Percentiles rank a stretch among this genome's conserved stretches.
phyloP scores from a whole-genome alignment of 2,888 invertebrate species.

The Zaprionus bogoriensis region DNA sequence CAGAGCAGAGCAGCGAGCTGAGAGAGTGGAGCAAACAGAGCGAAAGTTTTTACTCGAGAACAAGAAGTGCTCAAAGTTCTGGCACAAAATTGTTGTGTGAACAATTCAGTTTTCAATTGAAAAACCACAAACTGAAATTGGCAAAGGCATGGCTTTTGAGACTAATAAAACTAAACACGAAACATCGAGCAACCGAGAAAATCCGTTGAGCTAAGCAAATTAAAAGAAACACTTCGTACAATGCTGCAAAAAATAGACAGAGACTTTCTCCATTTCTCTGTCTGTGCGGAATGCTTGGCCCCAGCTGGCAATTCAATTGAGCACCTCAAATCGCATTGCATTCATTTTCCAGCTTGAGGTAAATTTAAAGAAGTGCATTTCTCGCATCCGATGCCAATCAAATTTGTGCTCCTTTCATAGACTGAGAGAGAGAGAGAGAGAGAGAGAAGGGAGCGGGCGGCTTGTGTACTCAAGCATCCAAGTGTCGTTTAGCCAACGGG shows the following conservation, averaged over 20 bases:
- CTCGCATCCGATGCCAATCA: conserved; percentile 33
- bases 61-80: conserved; percentile 45
- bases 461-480: conserved; percentile 58
- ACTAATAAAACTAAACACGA: conserved; percentile 9
- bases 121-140: conserved; percentile 24
- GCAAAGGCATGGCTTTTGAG: conserved; percentile 1
- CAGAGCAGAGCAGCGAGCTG: conserved; percentile 37
- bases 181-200: too few species aligned
- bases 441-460: conserved; percentile 21
- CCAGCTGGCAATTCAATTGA: conserved; percentile 10
- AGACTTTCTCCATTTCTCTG: not conserved
- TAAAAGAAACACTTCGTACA: not conserved
- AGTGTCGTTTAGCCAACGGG: conserved; percentile 61
- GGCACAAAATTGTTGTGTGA: conserved; percentile 15
- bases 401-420: conserved; percentile 44
- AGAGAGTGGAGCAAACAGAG: conserved; percentile 52
- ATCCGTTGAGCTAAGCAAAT: not conserved
- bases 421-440: too few species aligned
- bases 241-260: not conserved
- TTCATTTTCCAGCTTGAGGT: conserved; percentile 12
- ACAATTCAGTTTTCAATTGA: conserved; percentile 34
- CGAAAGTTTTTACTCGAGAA: conserved; percentile 21
- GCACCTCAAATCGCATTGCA: conserved; percentile 22
- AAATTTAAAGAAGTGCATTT: conserved; percentile 12
- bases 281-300: not conserved